Percentiles rank a stretch among this genome's conserved stretches.
Conservation (phyloP, 2,113 vertebrate species). For the Oryzias curvinotus region DNA sequence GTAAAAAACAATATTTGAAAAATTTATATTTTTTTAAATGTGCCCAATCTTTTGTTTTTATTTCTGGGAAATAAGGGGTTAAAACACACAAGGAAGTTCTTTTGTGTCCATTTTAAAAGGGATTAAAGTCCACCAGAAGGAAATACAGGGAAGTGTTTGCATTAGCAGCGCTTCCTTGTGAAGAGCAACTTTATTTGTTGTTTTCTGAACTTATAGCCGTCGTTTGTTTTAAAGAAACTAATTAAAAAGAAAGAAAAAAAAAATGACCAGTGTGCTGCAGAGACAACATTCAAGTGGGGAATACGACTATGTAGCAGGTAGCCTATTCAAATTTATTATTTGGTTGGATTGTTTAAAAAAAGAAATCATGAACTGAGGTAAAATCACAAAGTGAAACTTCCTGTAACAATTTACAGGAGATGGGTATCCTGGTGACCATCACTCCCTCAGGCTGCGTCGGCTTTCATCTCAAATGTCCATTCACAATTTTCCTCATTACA, state of each 20-base stretch:
- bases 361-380: not conserved
- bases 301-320: slow-evolving; percentile 10
- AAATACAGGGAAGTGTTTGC: slow-evolving; percentile 24
- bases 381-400: not conserved
- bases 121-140: slow-evolving; percentile 68
- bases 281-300: slow-evolving; percentile 16
- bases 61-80: slow-evolving; percentile 49
- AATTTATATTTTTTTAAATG: too few relatives aligned
- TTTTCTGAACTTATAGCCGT: slow-evolving; percentile 9
- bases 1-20: too few relatives aligned
- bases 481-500: slow-evolving; percentile 48
- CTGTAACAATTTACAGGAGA: slow-evolving; percentile 16
- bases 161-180: slow-evolving; percentile 20
- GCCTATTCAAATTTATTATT: slow-evolving; percentile 4
- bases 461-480: slow-evolving; percentile 25
- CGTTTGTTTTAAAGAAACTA: not conserved
- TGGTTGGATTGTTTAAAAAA: not conserved
- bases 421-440: slow-evolving; percentile 26
- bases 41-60: too few relatives aligned
- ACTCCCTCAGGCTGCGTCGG: slow-evolving; percentile 48
- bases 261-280: slow-evolving; percentile 31
- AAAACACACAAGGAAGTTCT: slow-evolving; percentile 73
- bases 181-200: not conserved
- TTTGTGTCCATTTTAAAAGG: slow-evolving; percentile 36
- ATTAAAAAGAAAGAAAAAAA: slow-evolving; percentile 3